A percentile compares a stretch with the other conserved stretches of the same genome.
phyloP scores from a whole-genome alignment of 2,888 invertebrate genomes.

The Pachycephus smyrnensis region DNA sequence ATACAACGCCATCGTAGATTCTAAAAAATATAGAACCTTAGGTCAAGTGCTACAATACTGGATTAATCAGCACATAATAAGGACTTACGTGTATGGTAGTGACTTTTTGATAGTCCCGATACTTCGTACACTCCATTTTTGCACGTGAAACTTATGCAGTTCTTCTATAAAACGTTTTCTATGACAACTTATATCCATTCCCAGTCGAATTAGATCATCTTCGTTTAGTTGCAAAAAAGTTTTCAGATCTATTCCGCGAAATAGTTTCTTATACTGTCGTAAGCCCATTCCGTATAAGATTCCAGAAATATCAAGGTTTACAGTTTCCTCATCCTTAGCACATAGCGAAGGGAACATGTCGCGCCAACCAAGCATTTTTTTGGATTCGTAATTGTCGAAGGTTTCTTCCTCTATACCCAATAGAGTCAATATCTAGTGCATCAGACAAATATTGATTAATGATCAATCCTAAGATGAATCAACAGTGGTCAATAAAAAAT shows the following conservation, averaged over 20 bases:
- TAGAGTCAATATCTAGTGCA: constrained; percentile 41
- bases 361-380: constrained; percentile 65
- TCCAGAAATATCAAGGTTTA: constrained; percentile 68
- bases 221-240: constrained; percentile 73
- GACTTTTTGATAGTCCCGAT: constrained; percentile 43
- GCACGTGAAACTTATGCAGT: constrained; percentile 72
- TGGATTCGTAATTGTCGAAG: constrained; percentile 44
- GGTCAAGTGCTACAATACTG: constrained; percentile 69
- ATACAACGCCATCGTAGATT: constrained; percentile 70
- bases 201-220: constrained; percentile 70
- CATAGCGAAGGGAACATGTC: constrained; percentile 69
- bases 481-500: too few relatives aligned
- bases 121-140: constrained; percentile 69
- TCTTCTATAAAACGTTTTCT: constrained; percentile 70
- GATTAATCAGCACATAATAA: constrained; percentile 70
- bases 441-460: constrained; percentile 11
- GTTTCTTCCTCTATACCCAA: constrained; percentile 33
- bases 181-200: constrained; percentile 73
- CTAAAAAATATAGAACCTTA: constrained; percentile 68
- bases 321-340: constrained; percentile 26
- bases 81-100: constrained; percentile 43
- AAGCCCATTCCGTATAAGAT: constrained; percentile 74
- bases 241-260: constrained; percentile 70
- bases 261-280: constrained; percentile 67
- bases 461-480: too few relatives aligned